A percentile compares a stretch with the other conserved stretches of the same genome.
phyloP scores from a whole-genome alignment of 2,113 vertebrate species.

The Gallinago undulata region DNA sequence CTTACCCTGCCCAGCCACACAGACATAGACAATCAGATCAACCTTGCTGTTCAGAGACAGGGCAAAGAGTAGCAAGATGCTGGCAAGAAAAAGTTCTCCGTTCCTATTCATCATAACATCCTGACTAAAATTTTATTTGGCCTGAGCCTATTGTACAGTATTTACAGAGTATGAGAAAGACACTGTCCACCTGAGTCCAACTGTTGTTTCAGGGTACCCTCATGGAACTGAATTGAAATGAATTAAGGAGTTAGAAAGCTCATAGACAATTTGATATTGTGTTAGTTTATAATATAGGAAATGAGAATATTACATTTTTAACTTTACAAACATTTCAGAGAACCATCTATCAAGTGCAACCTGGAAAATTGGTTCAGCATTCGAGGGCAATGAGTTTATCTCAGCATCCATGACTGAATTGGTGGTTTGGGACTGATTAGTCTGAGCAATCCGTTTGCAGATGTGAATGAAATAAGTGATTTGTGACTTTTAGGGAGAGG shows the following conservation, averaged over 20 bases:
- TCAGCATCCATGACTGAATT: background rate
- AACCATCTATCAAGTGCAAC: background rate
- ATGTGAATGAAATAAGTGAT: slow-evolving; percentile 45
- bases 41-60: background rate
- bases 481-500: slow-evolving; percentile 4
- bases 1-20: background rate
- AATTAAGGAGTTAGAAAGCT: background rate
- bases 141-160: background rate
- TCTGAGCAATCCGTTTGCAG: background rate
- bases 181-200: background rate
- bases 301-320: background rate
- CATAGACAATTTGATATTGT: background rate
- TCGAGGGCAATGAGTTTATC: background rate
- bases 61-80: background rate
- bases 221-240: background rate
- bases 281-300: background rate
- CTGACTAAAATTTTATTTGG: background rate
- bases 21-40: background rate
- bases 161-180: background rate
- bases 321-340: slow-evolving; percentile 4
- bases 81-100: background rate
- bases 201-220: background rate
- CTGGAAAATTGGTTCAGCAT: background rate
- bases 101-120: background rate
- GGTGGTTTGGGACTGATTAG: slow-evolving; percentile 33